Evolutionary conservation across 2,888 invertebrate species (phyloP).

Genomic region (Girardia tigrina): DNA sequence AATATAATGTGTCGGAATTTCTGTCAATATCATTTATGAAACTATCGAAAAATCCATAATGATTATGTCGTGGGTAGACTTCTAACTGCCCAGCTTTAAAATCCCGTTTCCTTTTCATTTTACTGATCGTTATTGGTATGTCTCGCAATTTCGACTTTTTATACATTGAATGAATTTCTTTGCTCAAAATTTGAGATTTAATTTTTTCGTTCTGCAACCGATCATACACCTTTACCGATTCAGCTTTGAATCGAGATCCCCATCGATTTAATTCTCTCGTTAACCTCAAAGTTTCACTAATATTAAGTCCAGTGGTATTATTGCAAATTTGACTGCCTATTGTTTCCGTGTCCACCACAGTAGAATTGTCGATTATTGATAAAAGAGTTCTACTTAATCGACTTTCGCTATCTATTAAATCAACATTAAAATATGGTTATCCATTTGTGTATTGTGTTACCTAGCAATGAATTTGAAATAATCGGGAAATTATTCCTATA

Average conservation of each 20-base stretch:
- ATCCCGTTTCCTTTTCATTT: conserved; percentile 6
- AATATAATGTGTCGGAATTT: neutral
- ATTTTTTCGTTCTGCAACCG: neutral
- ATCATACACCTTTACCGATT: conserved; percentile 8
- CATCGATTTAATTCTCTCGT: conserved; percentile 1
- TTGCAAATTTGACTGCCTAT: neutral
- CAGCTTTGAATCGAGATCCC: neutral
- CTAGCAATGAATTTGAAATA: neutral
- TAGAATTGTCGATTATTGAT: neutral
- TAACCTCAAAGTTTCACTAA: neutral
- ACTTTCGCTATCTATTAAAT: neutral
- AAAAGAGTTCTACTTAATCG: neutral
- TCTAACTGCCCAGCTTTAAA: neutral
- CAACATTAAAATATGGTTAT: neutral
- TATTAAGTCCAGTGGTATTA: neutral
- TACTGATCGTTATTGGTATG: neutral
- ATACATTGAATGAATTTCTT: neutral
- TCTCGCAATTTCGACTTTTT: conserved; percentile 8
- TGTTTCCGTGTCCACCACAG: neutral
- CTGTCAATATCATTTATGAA: conserved; percentile 14
- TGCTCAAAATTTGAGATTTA: neutral
- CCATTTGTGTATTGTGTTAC: neutral
- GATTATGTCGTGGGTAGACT: neutral
- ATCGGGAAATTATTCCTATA: neutral
- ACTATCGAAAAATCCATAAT: neutral